A percentile compares a stretch with the other conserved stretches of the same genome.
These are phyloP conservation scores for Epizoanthus fatuus DNA, from an alignment of 92 coral and sea anemone genomes.

Conservation along the genomic window DNA sequence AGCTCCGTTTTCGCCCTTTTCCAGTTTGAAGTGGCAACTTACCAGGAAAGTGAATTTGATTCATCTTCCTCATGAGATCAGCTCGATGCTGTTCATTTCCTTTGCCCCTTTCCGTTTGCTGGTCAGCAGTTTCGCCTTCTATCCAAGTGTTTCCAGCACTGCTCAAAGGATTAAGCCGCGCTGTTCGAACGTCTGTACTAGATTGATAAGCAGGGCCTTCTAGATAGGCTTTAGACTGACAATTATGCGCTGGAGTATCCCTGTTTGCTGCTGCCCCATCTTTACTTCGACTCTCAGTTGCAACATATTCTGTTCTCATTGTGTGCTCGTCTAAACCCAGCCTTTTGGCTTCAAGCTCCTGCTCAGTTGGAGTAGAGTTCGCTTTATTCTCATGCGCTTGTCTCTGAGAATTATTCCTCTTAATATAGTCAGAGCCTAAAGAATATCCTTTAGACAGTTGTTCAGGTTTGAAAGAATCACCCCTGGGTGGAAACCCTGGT, in stretches of 20 bases:
- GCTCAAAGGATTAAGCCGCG: not conserved
- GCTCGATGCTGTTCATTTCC: slow-evolving; percentile 42
- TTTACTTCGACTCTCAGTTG: not conserved
- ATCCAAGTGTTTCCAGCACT: not conserved
- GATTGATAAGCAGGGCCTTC: too few relatives aligned
- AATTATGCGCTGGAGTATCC: not conserved
- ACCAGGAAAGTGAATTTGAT: slow-evolving; percentile 60
- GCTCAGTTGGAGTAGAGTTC: not conserved
- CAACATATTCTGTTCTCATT: not conserved
- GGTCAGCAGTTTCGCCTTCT: not conserved
- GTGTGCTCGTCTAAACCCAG: too few relatives aligned
- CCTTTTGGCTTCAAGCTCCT: too few relatives aligned
- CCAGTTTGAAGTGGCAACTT: slow-evolving; percentile 53
- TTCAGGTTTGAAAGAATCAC: not conserved
- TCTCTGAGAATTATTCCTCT: not conserved
- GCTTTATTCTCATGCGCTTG: not conserved
- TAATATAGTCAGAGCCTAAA: not conserved
- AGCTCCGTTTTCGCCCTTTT: slow-evolving; percentile 55
- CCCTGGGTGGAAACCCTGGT: not conserved
- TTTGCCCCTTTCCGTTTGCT: not conserved
- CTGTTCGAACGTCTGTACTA: not conserved
- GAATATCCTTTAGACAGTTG: not conserved
- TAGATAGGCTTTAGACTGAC: too few relatives aligned
- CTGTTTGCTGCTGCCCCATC: too few relatives aligned
- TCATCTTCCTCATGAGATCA: slow-evolving; percentile 60